Evolutionary conservation across 2,113 vertebrate genomes (phyloP).

Genomic region (Scartelaos histophorus): DNA sequence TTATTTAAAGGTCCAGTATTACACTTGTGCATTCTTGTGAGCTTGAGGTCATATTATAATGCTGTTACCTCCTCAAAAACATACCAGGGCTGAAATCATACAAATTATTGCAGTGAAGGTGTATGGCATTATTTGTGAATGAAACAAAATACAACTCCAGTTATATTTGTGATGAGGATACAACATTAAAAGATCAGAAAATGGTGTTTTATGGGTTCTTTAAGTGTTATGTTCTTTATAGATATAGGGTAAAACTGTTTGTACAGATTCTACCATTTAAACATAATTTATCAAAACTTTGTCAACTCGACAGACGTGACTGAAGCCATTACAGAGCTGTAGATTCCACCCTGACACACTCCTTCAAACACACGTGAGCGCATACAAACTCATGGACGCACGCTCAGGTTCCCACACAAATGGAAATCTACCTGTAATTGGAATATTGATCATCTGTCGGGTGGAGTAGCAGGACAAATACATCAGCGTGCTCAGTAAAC

Average conservation of each 20-base stretch:
- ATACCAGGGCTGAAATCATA: too few relatives aligned
- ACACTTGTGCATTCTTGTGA: too few relatives aligned
- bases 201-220: too few relatives aligned
- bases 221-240: background rate
- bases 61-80: too few relatives aligned
- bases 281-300: background rate
- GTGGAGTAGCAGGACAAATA: slow-evolving; percentile 55
- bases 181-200: too few relatives aligned
- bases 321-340: background rate
- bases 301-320: background rate
- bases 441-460: slow-evolving; percentile 67
- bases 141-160: too few relatives aligned
- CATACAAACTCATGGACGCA: slow-evolving; percentile 52
- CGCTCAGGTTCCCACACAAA: slow-evolving; percentile 38
- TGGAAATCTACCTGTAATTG: slow-evolving; percentile 68
- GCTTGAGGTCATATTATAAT: too few relatives aligned
- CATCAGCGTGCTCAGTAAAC: slow-evolving; percentile 67
- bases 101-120: too few relatives aligned
- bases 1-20: too few relatives aligned
- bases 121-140: too few relatives aligned
- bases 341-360: slow-evolving; percentile 5
- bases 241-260: too few relatives aligned
- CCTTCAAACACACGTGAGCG: slow-evolving; percentile 11
- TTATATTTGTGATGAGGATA: too few relatives aligned
- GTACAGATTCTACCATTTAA: background rate